phyloP scores from a whole-genome alignment of 92 coral and sea anemone genomes.

The Heteractis magnifica region DNA sequence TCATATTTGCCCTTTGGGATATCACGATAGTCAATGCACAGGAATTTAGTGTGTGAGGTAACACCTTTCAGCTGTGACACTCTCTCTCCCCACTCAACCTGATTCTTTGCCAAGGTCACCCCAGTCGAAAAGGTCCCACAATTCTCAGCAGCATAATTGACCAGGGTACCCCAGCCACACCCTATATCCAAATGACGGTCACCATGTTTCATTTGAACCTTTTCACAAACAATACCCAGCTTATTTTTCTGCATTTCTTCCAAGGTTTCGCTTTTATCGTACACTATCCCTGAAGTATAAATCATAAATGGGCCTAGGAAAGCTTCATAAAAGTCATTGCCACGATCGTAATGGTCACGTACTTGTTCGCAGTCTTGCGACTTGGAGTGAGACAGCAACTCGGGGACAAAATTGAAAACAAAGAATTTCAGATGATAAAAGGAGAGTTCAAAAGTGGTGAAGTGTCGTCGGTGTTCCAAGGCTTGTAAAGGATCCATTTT shows the following conservation, averaged over 20 bases:
- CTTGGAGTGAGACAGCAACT: conserved; percentile 84
- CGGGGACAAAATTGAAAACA: conserved; percentile 80
- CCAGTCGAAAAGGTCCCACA: conserved; percentile 83
- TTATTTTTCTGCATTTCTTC: conserved; percentile 90
- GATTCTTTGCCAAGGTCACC: conserved; percentile 85
- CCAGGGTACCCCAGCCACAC: conserved; percentile 98
- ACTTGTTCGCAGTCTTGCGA: conserved; percentile 94
- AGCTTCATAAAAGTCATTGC: conserved; percentile 93
- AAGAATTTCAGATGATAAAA: conserved; percentile 83
- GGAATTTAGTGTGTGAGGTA: conserved; percentile 58
- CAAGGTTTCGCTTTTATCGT: conserved; percentile 65
- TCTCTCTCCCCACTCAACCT: conserved; percentile 77
- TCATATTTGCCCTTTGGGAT: conserved; percentile 72
- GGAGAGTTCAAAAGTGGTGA: conserved; percentile 77
- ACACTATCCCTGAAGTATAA: conserved; percentile 86
- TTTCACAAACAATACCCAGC: conserved; percentile 79
- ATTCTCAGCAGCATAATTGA: conserved; percentile 89
- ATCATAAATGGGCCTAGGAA: conserved; percentile 94
- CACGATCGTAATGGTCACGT: conserved; percentile 97
- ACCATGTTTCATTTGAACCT: conserved; percentile 79
- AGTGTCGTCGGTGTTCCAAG: conserved; percentile 78
- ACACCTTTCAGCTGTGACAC: conserved; percentile 60
- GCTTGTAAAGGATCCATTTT: conserved; percentile 86
- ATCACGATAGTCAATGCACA: conserved; percentile 94
- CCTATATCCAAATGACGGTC: conserved; percentile 93